Conservation (phyloP, 2,797 vertebrate species). For the Sibirionetta formosa region DNA sequence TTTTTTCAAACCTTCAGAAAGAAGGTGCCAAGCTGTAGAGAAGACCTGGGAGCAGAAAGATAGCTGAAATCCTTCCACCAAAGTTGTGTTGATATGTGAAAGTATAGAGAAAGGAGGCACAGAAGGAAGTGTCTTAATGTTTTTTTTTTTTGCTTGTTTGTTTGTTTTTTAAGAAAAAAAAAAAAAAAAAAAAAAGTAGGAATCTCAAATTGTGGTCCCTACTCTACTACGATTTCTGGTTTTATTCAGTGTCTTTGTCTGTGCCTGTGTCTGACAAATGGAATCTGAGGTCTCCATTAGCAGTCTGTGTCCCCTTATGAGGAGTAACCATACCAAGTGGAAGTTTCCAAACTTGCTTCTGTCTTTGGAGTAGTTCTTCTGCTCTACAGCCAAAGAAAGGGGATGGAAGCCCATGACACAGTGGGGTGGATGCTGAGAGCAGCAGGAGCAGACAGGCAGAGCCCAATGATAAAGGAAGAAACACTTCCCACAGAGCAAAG, state of each 20-base stretch:
- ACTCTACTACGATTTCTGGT: not conserved
- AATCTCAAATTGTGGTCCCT: not conserved
- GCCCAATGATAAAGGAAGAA: not conserved
- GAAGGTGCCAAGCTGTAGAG: not conserved
- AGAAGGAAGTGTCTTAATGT: not conserved
- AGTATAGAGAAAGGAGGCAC: not conserved
- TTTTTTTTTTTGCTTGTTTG: no score
- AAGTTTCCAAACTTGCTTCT: rapidly evolving
- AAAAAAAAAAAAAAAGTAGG: not conserved
- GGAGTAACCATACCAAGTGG: not conserved
- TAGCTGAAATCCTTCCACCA: not conserved
- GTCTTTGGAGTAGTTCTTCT: not conserved
- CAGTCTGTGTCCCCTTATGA: not conserved
- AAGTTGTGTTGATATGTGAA: not conserved
- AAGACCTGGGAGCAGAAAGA: rapidly evolving
- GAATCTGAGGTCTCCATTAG: rapidly evolving
- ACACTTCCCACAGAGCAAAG: not conserved
- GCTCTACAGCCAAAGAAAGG: not conserved
- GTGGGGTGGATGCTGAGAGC: not conserved
- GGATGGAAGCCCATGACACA: not conserved
- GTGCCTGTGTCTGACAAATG: not conserved
- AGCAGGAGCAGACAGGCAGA: not conserved
- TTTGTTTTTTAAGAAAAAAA: no score
- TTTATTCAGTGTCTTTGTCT: rapidly evolving
- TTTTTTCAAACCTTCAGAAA: not conserved